Evolutionary conservation across 2,888 invertebrate genomes (phyloP).

Genomic region (Ennomos erosarius): DNA sequence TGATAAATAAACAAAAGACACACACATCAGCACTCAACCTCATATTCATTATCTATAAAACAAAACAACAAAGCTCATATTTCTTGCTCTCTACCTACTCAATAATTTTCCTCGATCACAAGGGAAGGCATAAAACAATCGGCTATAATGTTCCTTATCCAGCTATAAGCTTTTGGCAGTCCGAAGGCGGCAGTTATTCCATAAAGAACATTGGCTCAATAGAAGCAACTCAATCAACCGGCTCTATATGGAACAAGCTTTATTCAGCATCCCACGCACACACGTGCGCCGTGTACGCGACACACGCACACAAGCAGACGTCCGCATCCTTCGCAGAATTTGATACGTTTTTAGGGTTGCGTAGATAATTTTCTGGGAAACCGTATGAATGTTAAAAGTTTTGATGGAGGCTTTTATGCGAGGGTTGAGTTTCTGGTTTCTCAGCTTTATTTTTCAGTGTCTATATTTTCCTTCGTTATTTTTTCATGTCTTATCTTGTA

Average conservation of each 20-base stretch:
- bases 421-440: conserved; percentile 18
- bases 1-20: too few relatives aligned
- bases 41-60: background rate
- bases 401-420: conserved; percentile 26
- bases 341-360: conserved; percentile 51
- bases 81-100: conserved; percentile 26
- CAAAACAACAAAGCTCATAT: conserved; percentile 26
- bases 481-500: conserved; percentile 18
- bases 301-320: conserved; percentile 44
- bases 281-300: conserved; percentile 45
- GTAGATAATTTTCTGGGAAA: conserved; percentile 29
- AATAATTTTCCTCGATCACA: conserved; percentile 18
- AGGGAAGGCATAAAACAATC: conserved; percentile 36
- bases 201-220: conserved; percentile 45
- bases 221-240: conserved; percentile 51
- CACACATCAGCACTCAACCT: too few relatives aligned
- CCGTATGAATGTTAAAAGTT: conserved; percentile 32
- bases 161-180: conserved; percentile 37
- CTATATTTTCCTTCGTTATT: conserved; percentile 20
- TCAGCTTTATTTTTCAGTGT: conserved; percentile 16
- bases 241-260: conserved; percentile 57
- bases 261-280: conserved; percentile 73
- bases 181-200: conserved; percentile 36
- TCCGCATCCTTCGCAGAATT: conserved; percentile 52
- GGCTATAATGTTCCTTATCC: conserved; percentile 44